Conservation (phyloP, 2,113 vertebrate species). For the Macquaria australasica region DNA sequence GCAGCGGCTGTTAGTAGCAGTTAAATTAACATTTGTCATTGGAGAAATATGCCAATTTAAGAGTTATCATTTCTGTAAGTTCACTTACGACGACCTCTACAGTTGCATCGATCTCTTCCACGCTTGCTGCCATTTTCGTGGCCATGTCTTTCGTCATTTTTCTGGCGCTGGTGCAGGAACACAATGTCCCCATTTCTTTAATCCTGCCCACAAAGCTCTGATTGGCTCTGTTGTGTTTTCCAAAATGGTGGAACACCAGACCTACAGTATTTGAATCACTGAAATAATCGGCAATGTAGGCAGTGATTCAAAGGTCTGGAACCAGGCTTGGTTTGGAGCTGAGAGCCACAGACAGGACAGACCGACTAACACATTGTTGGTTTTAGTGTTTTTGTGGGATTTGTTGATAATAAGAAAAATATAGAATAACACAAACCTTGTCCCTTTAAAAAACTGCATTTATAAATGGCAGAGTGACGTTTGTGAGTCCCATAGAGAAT, state of each 20-base stretch:
- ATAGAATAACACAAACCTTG: rapidly evolving
- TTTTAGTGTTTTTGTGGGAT: not conserved
- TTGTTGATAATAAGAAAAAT: not conserved
- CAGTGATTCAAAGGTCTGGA: not conserved
- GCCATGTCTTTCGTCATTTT: not conserved
- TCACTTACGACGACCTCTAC: conserved; percentile 13
- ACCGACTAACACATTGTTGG: not conserved
- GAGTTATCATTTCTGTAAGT: not conserved
- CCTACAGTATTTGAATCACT: not conserved
- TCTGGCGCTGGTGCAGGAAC: conserved; percentile 33
- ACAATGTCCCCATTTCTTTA: conserved; percentile 45
- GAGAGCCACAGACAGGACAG: not conserved
- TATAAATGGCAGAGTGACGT: conserved; percentile 23
- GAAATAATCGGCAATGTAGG: conserved; percentile 9
- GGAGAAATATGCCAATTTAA: not conserved
- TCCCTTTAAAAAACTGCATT: not conserved
- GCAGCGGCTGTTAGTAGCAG: not conserved
- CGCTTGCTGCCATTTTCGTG: not conserved
- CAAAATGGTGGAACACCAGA: not conserved
- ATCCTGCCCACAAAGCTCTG: conserved; percentile 22
- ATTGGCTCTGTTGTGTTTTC: conserved; percentile 5
- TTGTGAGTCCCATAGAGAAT: conserved; percentile 46
- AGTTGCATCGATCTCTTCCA: not conserved
- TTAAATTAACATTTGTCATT: no score
- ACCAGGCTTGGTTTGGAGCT: not conserved